phyloP scores from a whole-genome alignment of 2,888 invertebrate species.

The Blastobasis adustella region DNA sequence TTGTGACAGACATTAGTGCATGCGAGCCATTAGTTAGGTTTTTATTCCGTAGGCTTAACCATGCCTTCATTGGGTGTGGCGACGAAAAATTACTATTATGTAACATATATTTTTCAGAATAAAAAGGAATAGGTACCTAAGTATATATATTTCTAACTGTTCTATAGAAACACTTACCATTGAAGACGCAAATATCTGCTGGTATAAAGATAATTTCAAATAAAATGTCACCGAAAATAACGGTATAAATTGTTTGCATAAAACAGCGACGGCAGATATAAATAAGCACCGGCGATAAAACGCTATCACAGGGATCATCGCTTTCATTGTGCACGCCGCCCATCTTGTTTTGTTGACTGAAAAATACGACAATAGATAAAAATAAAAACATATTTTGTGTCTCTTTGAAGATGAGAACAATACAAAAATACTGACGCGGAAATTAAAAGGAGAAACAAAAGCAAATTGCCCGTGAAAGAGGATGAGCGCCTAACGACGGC shows the following conservation, averaged over 20 bases:
- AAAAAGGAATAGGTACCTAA: no score
- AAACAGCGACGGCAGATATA: not conserved
- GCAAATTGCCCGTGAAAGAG: constrained; percentile 53
- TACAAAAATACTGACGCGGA: constrained; percentile 50
- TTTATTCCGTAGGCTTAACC: no score
- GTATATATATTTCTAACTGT: no score
- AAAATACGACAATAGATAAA: constrained; percentile 30
- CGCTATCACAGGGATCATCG: constrained; percentile 12
- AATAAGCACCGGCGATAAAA: not conserved
- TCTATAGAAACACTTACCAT: no score
- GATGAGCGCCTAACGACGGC: constrained; percentile 32
- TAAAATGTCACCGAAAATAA: no score
- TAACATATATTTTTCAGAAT: no score
- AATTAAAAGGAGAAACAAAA: constrained; percentile 62
- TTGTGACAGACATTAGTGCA: no score
- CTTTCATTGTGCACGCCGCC: constrained; percentile 8
- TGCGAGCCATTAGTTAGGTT: no score
- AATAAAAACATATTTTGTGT: constrained; percentile 38
- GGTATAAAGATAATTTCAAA: no score
- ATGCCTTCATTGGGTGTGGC: no score
- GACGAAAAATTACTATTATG: no score
- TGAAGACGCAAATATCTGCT: no score
- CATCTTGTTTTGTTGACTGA: constrained; percentile 10
- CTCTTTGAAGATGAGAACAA: constrained; percentile 37
- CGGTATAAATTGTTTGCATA: not conserved